Evolutionary conservation across 2,797 vertebrate genomes (phyloP).

Genomic region (Pitangus sulphuratus): DNA sequence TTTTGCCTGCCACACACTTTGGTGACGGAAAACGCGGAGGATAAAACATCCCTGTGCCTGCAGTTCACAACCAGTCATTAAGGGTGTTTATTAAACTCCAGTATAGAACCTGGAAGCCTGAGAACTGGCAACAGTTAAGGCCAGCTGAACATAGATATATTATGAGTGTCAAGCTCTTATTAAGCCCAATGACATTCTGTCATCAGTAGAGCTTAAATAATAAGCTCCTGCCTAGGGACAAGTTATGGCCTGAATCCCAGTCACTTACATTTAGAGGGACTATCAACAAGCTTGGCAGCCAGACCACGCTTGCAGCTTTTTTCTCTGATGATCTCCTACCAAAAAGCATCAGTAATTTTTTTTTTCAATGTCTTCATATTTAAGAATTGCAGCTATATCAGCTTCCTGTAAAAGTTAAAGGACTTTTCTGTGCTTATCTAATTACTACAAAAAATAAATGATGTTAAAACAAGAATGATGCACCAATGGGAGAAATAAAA

Average conservation of each 20-base stretch:
- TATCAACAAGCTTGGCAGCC: background rate
- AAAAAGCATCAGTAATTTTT: background rate
- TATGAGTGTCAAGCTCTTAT: background rate
- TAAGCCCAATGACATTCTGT: background rate
- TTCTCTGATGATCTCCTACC: background rate
- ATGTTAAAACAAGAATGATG: background rate
- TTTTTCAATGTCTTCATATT: background rate
- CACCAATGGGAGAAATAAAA: background rate
- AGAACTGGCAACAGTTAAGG: background rate
- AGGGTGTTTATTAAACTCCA: background rate
- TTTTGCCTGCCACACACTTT: background rate
- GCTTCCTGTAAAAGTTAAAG: background rate
- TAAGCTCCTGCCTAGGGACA: background rate
- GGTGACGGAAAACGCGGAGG: background rate
- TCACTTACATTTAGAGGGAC: background rate
- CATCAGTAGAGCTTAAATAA: background rate
- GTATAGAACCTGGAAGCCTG: background rate
- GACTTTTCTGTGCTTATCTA: background rate
- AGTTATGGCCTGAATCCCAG: background rate
- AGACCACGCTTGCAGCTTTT: background rate
- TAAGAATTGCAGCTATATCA: background rate
- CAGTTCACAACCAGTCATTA: background rate
- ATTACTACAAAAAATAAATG: background rate
- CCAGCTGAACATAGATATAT: background rate
- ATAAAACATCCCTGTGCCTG: background rate